These are phyloP conservation scores for Acrocephalus arundinaceus DNA, from an alignment of 2,113 vertebrate genomes.

Conservation along the genomic window DNA sequence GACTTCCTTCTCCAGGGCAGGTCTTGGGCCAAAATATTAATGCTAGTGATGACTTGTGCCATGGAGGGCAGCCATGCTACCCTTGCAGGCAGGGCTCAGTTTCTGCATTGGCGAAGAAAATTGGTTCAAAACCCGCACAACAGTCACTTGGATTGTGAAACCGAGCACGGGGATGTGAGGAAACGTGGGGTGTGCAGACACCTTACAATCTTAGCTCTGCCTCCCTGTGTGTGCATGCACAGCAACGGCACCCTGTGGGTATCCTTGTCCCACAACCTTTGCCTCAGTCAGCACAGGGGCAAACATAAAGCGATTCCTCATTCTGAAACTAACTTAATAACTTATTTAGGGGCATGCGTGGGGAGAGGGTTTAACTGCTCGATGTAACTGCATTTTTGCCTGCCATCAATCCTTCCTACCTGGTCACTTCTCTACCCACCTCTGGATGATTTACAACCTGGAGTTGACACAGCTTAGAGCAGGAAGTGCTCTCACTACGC, in stretches of 20 bases:
- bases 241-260: neutral
- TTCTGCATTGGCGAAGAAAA: neutral
- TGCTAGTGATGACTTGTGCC: accelerated
- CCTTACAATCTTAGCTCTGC: neutral
- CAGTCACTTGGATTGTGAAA: neutral
- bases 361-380: neutral
- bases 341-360: accelerated
- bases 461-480: neutral
- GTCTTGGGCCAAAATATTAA: neutral
- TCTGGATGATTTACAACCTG: neutral
- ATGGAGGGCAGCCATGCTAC: accelerated
- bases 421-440: neutral
- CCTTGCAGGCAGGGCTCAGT: neutral
- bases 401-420: neutral
- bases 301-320: neutral
- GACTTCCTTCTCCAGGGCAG: neutral
- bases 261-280: neutral
- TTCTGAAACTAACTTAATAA: neutral
- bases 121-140: accelerated
- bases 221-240: neutral
- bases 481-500: neutral
- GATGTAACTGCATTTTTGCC: neutral
- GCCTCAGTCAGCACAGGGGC: neutral
- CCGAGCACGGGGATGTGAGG: neutral
- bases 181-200: neutral